These are phyloP conservation scores for Thamnaconus septentrionalis DNA, from an alignment of 2,113 vertebrate species.

Conservation along the genomic window DNA sequence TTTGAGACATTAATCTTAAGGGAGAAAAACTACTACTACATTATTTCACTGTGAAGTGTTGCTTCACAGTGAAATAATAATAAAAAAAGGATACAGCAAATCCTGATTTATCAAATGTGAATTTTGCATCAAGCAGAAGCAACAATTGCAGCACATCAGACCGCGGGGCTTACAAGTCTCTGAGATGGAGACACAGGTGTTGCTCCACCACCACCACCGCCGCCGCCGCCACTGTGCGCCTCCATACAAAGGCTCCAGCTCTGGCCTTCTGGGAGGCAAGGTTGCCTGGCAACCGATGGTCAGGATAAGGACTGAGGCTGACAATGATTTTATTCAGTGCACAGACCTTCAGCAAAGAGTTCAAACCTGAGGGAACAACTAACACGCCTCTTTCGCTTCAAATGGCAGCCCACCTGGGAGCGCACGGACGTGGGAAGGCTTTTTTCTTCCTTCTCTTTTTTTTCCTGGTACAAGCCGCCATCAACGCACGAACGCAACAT, in stretches of 20 bases:
- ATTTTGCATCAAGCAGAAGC: slow-evolving; percentile 21
- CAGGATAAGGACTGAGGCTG: slow-evolving; percentile 55
- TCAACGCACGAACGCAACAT: slow-evolving; percentile 2
- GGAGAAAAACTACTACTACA: too few relatives aligned
- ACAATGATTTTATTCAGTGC: slow-evolving; percentile 67
- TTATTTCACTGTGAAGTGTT: too few relatives aligned
- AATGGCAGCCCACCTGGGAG: slow-evolving; percentile 57
- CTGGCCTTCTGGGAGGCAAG: slow-evolving; percentile 66
- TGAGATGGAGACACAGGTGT: slow-evolving; percentile 22
- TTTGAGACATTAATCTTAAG: too few relatives aligned
- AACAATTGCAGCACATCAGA: slow-evolving; percentile 44
- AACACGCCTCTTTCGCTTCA: slow-evolving; percentile 52
- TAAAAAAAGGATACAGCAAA: too few relatives aligned
- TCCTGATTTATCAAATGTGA: too few relatives aligned
- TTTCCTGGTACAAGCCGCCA: background rate
- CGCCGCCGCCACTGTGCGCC: slow-evolving; percentile 48
- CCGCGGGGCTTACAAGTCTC: slow-evolving; percentile 26
- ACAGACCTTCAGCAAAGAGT: slow-evolving; percentile 64
- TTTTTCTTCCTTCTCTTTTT: background rate
- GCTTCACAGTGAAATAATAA: too few relatives aligned
- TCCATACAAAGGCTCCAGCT: slow-evolving; percentile 60
- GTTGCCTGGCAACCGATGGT: slow-evolving; percentile 79
- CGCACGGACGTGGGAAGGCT: slow-evolving; percentile 3
- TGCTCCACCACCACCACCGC: slow-evolving; percentile 48
- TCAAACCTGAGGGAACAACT: slow-evolving; percentile 66